Conservation (phyloP, 1,140 invertebrate species). For the Sarcophaga bullata region DNA sequence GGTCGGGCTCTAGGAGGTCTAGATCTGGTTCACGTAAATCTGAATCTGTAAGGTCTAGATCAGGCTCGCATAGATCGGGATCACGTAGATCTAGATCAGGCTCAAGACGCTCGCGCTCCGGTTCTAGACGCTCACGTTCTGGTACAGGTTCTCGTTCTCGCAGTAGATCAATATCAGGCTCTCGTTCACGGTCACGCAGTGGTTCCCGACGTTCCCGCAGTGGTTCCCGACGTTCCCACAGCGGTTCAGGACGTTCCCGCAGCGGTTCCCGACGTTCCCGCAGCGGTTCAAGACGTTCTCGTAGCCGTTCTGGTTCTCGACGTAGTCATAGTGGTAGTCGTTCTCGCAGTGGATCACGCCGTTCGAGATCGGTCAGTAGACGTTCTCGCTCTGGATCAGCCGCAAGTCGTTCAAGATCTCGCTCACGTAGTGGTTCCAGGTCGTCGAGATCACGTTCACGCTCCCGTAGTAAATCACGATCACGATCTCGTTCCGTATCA, state of each 20-base stretch:
- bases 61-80: slow-evolving; percentile 62
- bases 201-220: slow-evolving; percentile 63
- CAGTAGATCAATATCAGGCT: slow-evolving; percentile 59
- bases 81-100: slow-evolving; percentile 54
- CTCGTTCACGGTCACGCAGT: slow-evolving; percentile 59
- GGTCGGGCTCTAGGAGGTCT: slow-evolving; percentile 63
- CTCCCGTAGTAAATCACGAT: slow-evolving; percentile 55
- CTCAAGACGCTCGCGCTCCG: slow-evolving; percentile 45
- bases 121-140: slow-evolving; percentile 61
- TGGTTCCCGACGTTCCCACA: slow-evolving; percentile 62
- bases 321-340: slow-evolving; percentile 48
- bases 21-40: slow-evolving; percentile 55
- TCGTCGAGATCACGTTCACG: slow-evolving; percentile 57
- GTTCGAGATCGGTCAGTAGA: slow-evolving; percentile 57
- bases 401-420: slow-evolving; percentile 55
- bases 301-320: slow-evolving; percentile 52
- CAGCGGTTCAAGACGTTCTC: slow-evolving; percentile 61
- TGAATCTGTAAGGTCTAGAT: slow-evolving; percentile 58
- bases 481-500: slow-evolving; percentile 42
- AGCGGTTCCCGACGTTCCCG: slow-evolving; percentile 64
- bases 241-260: slow-evolving; percentile 61
- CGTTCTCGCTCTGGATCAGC: slow-evolving; percentile 50
- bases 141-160: slow-evolving; percentile 63
- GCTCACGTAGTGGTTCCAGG: slow-evolving; percentile 46
- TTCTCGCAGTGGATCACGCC: slow-evolving; percentile 61